Conservation (phyloP, 1,140 invertebrate species). For the Ostrea denselamellosa region DNA sequence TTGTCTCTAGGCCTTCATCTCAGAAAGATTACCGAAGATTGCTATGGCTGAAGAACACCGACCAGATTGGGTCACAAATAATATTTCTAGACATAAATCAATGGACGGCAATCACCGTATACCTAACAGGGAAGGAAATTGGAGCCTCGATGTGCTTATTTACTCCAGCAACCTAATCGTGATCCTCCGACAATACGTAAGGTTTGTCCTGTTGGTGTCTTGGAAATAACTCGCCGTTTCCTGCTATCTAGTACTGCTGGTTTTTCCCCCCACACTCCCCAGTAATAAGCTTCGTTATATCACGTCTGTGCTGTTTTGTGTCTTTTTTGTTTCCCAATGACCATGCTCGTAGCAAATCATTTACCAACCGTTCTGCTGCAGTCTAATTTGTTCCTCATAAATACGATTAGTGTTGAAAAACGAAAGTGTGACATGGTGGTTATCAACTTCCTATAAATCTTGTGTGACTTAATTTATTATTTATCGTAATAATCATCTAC, state of each 20-base stretch:
- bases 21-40: constrained; percentile 36
- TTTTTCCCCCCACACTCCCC: not conserved
- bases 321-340: not conserved
- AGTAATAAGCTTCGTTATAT: constrained; percentile 20
- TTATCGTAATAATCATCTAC: constrained; percentile 33
- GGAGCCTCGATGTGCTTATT: constrained; percentile 1
- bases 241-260: not conserved
- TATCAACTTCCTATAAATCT: not conserved
- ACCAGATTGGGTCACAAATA: constrained; percentile 36
- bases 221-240: not conserved
- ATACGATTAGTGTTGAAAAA: not conserved
- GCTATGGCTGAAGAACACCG: constrained; percentile 21
- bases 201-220: not conserved
- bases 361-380: not conserved
- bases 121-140: constrained; percentile 19
- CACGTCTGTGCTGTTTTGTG: not conserved
- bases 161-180: not conserved
- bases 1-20: constrained; percentile 19
- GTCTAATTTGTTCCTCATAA: not conserved
- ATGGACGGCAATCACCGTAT: constrained; percentile 24
- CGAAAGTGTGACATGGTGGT: constrained; percentile 25
- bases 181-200: not conserved
- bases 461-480: constrained; percentile 28
- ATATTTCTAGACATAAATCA: constrained; percentile 37
- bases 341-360: not conserved